Evolutionary conservation across 2,888 invertebrate species (phyloP).

Genomic region (Oasisia sp.): DNA sequence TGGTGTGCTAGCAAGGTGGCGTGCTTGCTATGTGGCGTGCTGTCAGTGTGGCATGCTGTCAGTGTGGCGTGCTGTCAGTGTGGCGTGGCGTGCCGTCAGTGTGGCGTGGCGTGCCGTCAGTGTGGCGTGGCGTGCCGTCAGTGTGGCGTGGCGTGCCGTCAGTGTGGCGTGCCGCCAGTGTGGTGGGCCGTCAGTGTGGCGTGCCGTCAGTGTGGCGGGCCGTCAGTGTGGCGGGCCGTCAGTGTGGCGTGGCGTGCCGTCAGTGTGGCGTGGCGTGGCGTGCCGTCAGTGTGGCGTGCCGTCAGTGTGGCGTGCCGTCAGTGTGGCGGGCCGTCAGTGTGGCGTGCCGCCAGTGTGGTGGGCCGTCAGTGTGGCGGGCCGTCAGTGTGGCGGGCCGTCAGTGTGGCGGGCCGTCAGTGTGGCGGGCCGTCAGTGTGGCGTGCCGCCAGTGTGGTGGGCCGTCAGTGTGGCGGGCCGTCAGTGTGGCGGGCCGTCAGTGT

Average conservation of each 20-base stretch:
- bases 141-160: neutral
- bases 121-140: neutral
- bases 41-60: conserved; percentile 86
- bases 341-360: neutral
- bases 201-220: neutral
- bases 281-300: conserved; percentile 98
- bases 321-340: neutral
- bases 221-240: neutral
- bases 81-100: neutral
- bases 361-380: neutral
- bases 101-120: neutral
- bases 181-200: neutral
- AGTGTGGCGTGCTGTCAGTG: conserved; percentile 85
- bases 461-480: conserved; percentile 81
- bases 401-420: neutral
- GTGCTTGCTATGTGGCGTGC: neutral
- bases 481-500: neutral
- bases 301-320: conserved; percentile 80
- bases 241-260: no score
- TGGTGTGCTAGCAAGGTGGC: neutral
- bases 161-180: neutral
- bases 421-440: conserved; percentile 72
- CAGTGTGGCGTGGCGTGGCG: conserved; percentile 77
- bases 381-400: no score
- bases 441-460: conserved; percentile 97